These are phyloP conservation scores for Scrobipalpa atriplicella DNA, from an alignment of 2,888 invertebrate genomes.

Conservation along the genomic window DNA sequence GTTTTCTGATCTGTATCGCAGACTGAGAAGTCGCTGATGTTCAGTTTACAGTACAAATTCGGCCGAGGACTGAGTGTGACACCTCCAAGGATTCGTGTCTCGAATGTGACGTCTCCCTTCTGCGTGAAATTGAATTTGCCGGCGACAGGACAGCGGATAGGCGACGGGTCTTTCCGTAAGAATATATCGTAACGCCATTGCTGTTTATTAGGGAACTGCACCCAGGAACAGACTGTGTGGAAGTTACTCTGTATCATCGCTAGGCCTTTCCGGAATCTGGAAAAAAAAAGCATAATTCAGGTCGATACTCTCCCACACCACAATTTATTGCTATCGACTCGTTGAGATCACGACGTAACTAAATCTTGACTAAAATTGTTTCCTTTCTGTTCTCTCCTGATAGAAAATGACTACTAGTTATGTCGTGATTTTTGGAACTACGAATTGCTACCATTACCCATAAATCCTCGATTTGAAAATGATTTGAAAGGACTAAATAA, in stretches of 20 bases:
- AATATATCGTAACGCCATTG: conserved; percentile 95
- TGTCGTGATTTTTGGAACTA: no score
- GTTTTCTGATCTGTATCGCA: conserved; percentile 98
- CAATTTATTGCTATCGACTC: no score
- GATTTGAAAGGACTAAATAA: no score
- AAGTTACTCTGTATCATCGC: conserved; percentile 96
- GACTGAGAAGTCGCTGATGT: conserved; percentile 97
- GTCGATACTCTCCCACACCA: neutral
- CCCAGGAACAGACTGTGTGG: conserved; percentile 97
- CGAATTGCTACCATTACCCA: no score
- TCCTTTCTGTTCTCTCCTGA: no score
- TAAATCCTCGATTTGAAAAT: no score
- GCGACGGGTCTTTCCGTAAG: conserved; percentile 93
- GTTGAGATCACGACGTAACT: no score
- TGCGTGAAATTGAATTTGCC: conserved; percentile 98
- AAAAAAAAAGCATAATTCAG: conserved; percentile 31
- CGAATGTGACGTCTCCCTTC: conserved; percentile 93
- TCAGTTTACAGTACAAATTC: conserved; percentile 95
- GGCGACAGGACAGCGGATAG: conserved; percentile 97
- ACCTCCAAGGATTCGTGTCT: conserved; percentile 97
- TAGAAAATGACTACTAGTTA: no score
- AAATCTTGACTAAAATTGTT: no score
- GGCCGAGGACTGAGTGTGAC: conserved; percentile 97
- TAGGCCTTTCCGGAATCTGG: conserved; percentile 91
- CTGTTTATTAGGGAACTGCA: conserved; percentile 92